Conservation (phyloP, 2,888 invertebrate genomes). For the Mesochorus sp. region DNA sequence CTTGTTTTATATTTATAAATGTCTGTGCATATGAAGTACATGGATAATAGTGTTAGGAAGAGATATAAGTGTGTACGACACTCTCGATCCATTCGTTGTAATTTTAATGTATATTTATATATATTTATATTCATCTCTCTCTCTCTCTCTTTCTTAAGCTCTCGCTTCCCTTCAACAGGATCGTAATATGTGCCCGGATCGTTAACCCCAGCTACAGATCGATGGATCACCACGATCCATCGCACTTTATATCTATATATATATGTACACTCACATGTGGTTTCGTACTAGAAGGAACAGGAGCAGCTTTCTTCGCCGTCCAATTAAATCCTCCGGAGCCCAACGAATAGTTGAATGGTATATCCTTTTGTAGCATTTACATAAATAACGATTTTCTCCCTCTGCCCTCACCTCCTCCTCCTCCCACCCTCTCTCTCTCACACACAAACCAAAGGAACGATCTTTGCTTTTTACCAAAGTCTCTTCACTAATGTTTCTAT, state of each 20-base stretch:
- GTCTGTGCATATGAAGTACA: neutral
- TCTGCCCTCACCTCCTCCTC: slow-evolving; percentile 12
- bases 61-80: slow-evolving; percentile 19
- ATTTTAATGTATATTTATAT: neutral
- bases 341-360: slow-evolving; percentile 61
- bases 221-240: slow-evolving; percentile 61
- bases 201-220: slow-evolving; percentile 63
- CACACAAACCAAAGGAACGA: slow-evolving; percentile 12
- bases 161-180: slow-evolving; percentile 9
- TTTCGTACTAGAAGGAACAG: slow-evolving; percentile 50
- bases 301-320: slow-evolving; percentile 67
- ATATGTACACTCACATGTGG: slow-evolving; percentile 21
- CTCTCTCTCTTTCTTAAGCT: neutral
- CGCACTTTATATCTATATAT: slow-evolving; percentile 9
- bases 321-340: slow-evolving; percentile 65
- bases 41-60: slow-evolving; percentile 33
- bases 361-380: slow-evolving; percentile 67
- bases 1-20: neutral
- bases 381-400: slow-evolving; percentile 68
- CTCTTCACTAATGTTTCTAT: slow-evolving; percentile 63
- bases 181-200: slow-evolving; percentile 56
- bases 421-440: neutral
- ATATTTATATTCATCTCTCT: too few species aligned
- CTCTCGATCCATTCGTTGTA: slow-evolving; percentile 12
- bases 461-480: slow-evolving; percentile 12